phyloP scores from a whole-genome alignment of 2,113 vertebrate species.

The Cynoglossus semilaevis region DNA sequence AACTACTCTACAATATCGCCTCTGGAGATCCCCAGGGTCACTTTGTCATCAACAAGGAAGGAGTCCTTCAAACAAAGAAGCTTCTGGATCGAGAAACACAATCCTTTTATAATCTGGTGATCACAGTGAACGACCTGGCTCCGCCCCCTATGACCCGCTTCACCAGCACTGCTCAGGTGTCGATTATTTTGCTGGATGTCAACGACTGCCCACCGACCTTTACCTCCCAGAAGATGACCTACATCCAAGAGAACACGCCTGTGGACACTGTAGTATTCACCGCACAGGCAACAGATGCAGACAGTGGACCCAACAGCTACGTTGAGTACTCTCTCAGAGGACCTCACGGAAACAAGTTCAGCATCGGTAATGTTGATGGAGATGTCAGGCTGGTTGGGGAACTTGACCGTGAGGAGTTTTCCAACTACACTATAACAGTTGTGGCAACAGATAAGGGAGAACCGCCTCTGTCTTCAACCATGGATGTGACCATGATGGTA shows the following conservation, averaged over 20 bases:
- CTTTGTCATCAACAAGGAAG: constrained; percentile 78
- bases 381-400: constrained; percentile 85
- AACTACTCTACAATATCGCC: constrained; percentile 83
- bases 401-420: constrained; percentile 87
- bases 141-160: constrained; percentile 73
- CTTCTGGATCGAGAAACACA: constrained; percentile 89
- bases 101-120: constrained; percentile 92
- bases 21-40: constrained; percentile 87
- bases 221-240: constrained; percentile 86
- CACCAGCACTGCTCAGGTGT: constrained; percentile 92
- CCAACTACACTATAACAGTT: constrained; percentile 88
- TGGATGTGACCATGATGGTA: constrained; percentile 85
- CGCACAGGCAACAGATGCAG: constrained; percentile 83
- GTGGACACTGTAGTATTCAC: constrained; percentile 88
- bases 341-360: constrained; percentile 81
- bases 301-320: constrained; percentile 96
- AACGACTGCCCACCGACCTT: constrained; percentile 90
- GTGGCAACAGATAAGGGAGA: constrained; percentile 93
- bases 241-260: constrained; percentile 90
- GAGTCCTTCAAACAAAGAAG: constrained; percentile 79
- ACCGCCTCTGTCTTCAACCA: constrained; percentile 83
- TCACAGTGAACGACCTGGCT: constrained; percentile 88
- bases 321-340: constrained; percentile 88
- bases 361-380: constrained; percentile 86
- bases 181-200: constrained; percentile 90